These are phyloP conservation scores for Mesocricetus auratus DNA, from an alignment of 2,113 vertebrate genomes.

Conservation along the genomic window DNA sequence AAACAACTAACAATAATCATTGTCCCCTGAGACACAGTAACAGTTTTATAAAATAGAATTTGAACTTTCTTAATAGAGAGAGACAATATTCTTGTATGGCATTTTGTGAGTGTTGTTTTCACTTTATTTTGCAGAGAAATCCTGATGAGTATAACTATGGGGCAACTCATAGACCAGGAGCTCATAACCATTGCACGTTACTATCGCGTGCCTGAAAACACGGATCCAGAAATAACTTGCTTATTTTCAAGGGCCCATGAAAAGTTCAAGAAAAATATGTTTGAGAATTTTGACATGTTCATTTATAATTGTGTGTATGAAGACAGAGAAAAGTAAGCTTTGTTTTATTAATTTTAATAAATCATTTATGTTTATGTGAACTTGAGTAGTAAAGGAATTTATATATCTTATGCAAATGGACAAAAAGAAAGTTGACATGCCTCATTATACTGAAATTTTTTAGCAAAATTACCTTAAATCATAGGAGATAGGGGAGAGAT, in stretches of 20 bases:
- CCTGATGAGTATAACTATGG: slow-evolving; percentile 84
- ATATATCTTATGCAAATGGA: slow-evolving; percentile 36
- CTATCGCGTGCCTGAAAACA: slow-evolving; percentile 84
- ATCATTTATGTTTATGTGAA: slow-evolving; percentile 59
- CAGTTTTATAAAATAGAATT: slow-evolving; percentile 48
- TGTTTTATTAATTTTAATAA: slow-evolving; percentile 58
- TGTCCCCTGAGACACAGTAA: background rate
- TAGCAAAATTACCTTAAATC: slow-evolving; percentile 26
- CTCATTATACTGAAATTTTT: background rate
- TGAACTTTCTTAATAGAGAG: slow-evolving; percentile 39
- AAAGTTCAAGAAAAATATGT: slow-evolving; percentile 90
- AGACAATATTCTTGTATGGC: slow-evolving; percentile 53
- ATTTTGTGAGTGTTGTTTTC: slow-evolving; percentile 48
- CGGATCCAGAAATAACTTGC: slow-evolving; percentile 79
- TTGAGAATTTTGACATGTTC: slow-evolving; percentile 90
- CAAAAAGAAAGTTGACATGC: slow-evolving; percentile 39
- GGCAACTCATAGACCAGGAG: slow-evolving; percentile 91
- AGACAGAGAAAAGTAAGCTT: slow-evolving; percentile 90
- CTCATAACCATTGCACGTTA: slow-evolving; percentile 90
- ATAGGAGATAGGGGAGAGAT: background rate
- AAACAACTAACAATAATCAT: background rate
- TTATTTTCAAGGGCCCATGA: slow-evolving; percentile 90
- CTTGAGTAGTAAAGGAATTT: slow-evolving; percentile 36
- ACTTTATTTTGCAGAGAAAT: slow-evolving; percentile 87
- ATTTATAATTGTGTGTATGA: slow-evolving; percentile 84